Evolutionary conservation across 2,113 vertebrate genomes (phyloP).

Genomic region (Gorsachius goisagi): DNA sequence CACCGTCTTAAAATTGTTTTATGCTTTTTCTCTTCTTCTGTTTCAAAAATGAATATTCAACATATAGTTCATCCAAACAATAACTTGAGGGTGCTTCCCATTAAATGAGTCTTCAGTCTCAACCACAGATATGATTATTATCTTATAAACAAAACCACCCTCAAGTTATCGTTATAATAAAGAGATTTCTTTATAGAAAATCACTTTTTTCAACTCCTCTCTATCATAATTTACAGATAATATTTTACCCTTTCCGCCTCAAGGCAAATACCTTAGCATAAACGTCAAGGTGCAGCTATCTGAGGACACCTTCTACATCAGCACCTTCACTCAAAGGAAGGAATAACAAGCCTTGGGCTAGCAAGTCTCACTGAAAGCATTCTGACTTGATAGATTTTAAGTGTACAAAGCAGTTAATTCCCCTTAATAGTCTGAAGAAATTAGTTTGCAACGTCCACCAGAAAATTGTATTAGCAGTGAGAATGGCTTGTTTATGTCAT

Average conservation of each 20-base stretch:
- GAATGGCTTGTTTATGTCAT: neutral
- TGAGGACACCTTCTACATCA: neutral
- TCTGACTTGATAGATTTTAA: neutral
- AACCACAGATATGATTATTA: neutral
- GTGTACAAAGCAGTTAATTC: neutral
- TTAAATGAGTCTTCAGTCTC: slow-evolving; percentile 7
- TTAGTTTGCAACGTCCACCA: neutral
- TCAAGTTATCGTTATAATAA: slow-evolving; percentile 24
- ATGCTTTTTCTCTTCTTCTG: neutral
- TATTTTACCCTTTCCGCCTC: neutral
- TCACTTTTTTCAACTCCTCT: neutral
- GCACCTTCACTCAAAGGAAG: neutral
- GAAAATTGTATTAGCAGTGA: neutral
- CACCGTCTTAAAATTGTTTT: neutral
- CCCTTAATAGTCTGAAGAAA: neutral
- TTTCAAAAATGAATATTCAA: slow-evolving; percentile 4
- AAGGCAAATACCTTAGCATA: neutral
- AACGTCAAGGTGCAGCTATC: neutral
- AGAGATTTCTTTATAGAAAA: neutral
- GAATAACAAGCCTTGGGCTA: neutral
- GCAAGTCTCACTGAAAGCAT: neutral
- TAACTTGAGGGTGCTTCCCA: slow-evolving; percentile 33
- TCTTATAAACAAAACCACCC: slow-evolving; percentile 5
- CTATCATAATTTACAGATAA: neutral
- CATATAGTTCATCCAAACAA: slow-evolving; percentile 13